Evolutionary conservation across 2,888 invertebrate species (phyloP), one percentile per base, ranked within the genome.

Genomic region (Lampropteryx suffumata): DNA sequence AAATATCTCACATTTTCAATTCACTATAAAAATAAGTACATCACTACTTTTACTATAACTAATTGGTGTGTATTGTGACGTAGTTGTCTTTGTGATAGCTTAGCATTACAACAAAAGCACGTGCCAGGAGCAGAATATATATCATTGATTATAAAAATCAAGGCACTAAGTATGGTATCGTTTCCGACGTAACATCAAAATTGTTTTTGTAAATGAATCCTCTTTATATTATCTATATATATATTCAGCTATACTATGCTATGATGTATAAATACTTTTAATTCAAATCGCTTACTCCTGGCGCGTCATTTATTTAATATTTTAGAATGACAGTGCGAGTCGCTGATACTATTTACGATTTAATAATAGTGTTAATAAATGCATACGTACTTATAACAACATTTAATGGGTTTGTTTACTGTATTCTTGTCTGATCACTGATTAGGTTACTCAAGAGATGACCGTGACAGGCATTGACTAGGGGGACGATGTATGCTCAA

Each of bases 1-100:
- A 39, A 37, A 54, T 55, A 61, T 57, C 56, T 58, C 57, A 59
- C 57, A 49, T 41, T 57, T 47, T 50, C 28, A 42, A 54, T 61
- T 51, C 44, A 51, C 36, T 57, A 51, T 42, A 53, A 34, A n/a
- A 39, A 55, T 61, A 57, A 53, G 45, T 51, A 54, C 11, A 3
- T 12, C 21, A 35, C 30, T 36, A 42, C n/a, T 39, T 45, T 17
- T 14, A 43, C 13, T 40, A 49, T 11, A 21, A 29, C 8, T 35
- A 39, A 45, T 49, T 43, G 37, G 45, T 46, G 42, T 48, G 26
- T n/a, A n/a, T 45, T 27, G 33, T 39, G 29, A 34, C 13, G 14
- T 13, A 32, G 24, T 12, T 33, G 34, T 28, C 10, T 11, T 35
- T 27, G 21, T 42, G 32, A 45, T 44, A 30, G 8, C 1, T 10